Base-by-base conservation (phyloP, 2,888 invertebrate genomes). In the Drosophila anomelani region DNA sequence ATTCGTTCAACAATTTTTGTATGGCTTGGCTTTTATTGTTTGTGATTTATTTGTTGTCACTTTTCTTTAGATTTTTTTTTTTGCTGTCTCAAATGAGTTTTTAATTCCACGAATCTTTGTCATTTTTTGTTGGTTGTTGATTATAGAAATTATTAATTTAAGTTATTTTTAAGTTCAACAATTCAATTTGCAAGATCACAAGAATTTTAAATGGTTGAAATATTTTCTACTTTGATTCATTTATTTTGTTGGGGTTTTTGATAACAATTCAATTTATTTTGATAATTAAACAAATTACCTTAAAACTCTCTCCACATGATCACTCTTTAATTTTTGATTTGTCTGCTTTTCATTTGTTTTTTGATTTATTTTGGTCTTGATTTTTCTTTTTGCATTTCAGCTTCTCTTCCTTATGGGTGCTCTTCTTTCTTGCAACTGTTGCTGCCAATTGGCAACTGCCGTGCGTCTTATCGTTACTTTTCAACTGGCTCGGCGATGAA, bases 361-460 rank as follows among this genome's bases (percentile, higher is more conserved):
- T 39, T 15, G 20, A 8, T n/a, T 54, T 58, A 26, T 12, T 39
- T 62, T 57, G 13, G 8, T 41, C 57, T 72, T 38, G 38, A 13
- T 43, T 47, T 38, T 0, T 12, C 6, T 1, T 29, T n/a, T 12
- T 32, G 36, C 23, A 44, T 43, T 39, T 56, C 47, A 61, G 67
- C 55, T 55, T 4, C 5, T 39, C 15, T 36, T 36, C 36, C 51
- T 36, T 23, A 23, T 23, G 23, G 69, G 70, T 62, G 44, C 62
- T 78, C 70, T 77, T 70, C 75, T 57, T 74, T 55, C 54, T 36
- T 58, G 69, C 74, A 61, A 58, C 74, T 76, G 74, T 74, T 74
- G 75, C 80, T 76, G 79, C 75, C 81, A 80, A 78, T 79, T 85
- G 79, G 79, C 61, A 68, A 75, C 62, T 75, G 74, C 53, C 68